Evolutionary conservation across 1,140 invertebrate species (phyloP).

Genomic region (Cotesia chilonis): DNA sequence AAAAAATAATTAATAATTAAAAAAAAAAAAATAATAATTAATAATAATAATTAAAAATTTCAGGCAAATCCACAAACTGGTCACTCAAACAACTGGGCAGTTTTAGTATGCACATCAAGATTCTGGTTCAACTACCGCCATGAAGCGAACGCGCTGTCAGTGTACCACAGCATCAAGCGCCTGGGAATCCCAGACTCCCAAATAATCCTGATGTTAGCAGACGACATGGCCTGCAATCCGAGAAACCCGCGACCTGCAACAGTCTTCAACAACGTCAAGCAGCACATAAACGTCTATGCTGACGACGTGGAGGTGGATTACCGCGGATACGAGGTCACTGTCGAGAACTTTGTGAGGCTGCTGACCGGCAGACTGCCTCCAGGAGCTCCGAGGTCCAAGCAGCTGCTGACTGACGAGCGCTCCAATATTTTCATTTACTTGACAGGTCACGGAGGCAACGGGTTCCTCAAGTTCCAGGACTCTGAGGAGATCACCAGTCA

Average conservation of each 20-base stretch:
- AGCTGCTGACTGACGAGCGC: constrained; percentile 93
- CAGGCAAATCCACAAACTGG: constrained; percentile 51
- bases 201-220: constrained; percentile 98
- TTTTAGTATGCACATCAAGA: constrained; percentile 95
- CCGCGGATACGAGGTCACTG: constrained; percentile 96
- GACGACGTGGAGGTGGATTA: constrained; percentile 99
- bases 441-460: constrained; percentile 97
- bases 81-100: constrained; percentile 99
- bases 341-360: constrained; percentile 97
- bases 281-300: constrained; percentile 98
- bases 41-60: not conserved
- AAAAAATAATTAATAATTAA: too few species aligned
- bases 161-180: constrained; percentile 97
- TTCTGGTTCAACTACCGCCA: constrained; percentile 99
- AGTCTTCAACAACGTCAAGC: constrained; percentile 97
- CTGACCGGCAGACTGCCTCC: constrained; percentile 90
- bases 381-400: constrained; percentile 93
- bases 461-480: constrained; percentile 99
- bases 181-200: constrained; percentile 96
- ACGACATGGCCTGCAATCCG: constrained; percentile 99
- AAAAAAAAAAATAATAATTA: too few species aligned
- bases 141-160: constrained; percentile 97
- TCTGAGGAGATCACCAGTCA: constrained; percentile 99
- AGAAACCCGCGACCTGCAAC: constrained; percentile 97
- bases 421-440: constrained; percentile 98